Conservation (phyloP, 2,888 invertebrate genomes). For the Oscheius myriophilus region DNA sequence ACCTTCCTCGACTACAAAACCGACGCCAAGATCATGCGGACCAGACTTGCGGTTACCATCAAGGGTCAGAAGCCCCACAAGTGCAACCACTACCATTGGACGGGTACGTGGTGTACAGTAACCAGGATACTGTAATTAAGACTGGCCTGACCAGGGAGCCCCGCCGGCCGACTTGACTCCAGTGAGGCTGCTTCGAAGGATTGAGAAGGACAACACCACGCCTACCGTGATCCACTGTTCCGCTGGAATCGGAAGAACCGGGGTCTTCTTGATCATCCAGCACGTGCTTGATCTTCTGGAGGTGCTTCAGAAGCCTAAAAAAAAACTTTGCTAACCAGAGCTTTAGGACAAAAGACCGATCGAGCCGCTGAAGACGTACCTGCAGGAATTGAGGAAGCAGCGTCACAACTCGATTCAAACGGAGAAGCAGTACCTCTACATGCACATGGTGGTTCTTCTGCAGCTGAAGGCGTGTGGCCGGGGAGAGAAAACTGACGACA, state of each 20-base stretch:
- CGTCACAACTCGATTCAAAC: slow-evolving; percentile 1
- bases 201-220: slow-evolving; percentile 30
- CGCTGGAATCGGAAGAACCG: slow-evolving; percentile 39
- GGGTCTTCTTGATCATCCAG: slow-evolving; percentile 33
- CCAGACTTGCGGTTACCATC: no score
- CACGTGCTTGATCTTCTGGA: slow-evolving; percentile 10
- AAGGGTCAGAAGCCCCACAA: no score
- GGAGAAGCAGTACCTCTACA: slow-evolving; percentile 12
- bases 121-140: background rate
- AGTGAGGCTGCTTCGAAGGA: background rate
- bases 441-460: slow-evolving; percentile 6
- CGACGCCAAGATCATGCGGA: no score
- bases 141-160: slow-evolving; percentile 7
- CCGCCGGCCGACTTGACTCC: slow-evolving; percentile 6
- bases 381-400: background rate
- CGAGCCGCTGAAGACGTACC: background rate
- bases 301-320: no score
- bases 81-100: slow-evolving; percentile 10
- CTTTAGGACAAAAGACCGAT: slow-evolving; percentile 7
- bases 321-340: no score
- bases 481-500: no score
- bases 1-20: no score
- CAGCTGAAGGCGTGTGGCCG: slow-evolving; percentile 2
- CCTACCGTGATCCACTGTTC: slow-evolving; percentile 43
- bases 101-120: background rate